Conservation (phyloP, 2,888 invertebrate genomes). For the Xestia xanthographa region DNA sequence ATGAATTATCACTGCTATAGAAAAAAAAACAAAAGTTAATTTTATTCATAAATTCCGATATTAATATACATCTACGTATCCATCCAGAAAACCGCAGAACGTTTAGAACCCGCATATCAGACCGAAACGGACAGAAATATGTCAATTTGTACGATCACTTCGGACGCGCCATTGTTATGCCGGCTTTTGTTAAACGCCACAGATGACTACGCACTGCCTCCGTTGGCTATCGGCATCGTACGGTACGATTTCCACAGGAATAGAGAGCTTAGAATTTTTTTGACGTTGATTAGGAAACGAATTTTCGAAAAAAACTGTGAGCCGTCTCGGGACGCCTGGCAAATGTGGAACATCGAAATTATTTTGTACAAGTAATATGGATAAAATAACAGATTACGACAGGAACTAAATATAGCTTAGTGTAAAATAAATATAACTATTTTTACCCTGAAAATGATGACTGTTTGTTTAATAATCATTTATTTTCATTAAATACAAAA, state of each 20-base stretch:
- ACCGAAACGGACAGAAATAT: constrained; percentile 59
- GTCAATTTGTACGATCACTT: constrained; percentile 62
- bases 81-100: constrained; percentile 6
- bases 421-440: no score
- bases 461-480: no score
- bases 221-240: constrained; percentile 18
- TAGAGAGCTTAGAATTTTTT: constrained; percentile 18
- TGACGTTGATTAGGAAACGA: constrained; percentile 2
- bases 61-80: no score
- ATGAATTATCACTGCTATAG: no score
- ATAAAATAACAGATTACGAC: no score
- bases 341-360: no score
- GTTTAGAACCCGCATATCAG: constrained; percentile 31
- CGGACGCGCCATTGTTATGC: constrained; percentile 51
- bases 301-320: background rate
- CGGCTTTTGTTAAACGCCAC: constrained; percentile 61
- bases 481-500: no score
- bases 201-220: constrained; percentile 39
- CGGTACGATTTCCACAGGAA: constrained; percentile 15
- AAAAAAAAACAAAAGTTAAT: no score
- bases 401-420: no score
- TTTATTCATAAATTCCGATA: constrained; percentile 16
- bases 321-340: no score
- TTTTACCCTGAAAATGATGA: no score
- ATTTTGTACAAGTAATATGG: no score